Evolutionary conservation across 2,797 vertebrate species (phyloP), one percentile per base, ranked within the genome.

Genomic region (Poecilia gillii): DNA sequence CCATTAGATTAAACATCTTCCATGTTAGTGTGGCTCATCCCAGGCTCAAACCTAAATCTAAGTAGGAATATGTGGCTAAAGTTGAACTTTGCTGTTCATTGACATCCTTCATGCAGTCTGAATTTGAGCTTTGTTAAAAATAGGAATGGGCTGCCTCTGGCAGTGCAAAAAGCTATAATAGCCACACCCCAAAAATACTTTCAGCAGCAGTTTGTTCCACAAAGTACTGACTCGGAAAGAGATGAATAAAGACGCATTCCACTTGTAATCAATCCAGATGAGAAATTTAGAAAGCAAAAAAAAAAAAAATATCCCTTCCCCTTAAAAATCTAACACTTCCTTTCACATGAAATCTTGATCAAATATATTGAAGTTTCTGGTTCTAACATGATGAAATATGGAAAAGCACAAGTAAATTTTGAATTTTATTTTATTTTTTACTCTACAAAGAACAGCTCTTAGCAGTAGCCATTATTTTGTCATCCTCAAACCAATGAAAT

Each of bases 401-500:
- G 6, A 25, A 70, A 43, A n/a, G 20, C 18, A 51, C 7, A 23
- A 51, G 49, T 23, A 33, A 6, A 31, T 28, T 33, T 28, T 3
- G 23, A 25, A 55, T 55, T 28, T 12, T 57, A 12, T 57, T 25
- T 6, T 18, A 25, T 25, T 59, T 64, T 64, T 64, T 9, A 39
- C 31, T 18, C 8, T 18, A 66, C 16, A 1, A 20, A 66, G 31
- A 39, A 39, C 2, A 0, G 31, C 14, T 33, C 31, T 36, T 39
- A 3, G 62, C 59, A 64, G 74, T 41, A 72, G 81, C 73, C 64
- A 62, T 81, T 66, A 80, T 64, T 45, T 64, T 45, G 8, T 45
- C 85, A 71, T 83, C 59, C 83, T 76, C 81, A 73, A 77, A 84
- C 84, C 75, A 80, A 78, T 62, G 73, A 74, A 91, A 87, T 88